Evolutionary conservation across 1,140 invertebrate species (phyloP).

Genomic region (Antheraea mylitta): DNA sequence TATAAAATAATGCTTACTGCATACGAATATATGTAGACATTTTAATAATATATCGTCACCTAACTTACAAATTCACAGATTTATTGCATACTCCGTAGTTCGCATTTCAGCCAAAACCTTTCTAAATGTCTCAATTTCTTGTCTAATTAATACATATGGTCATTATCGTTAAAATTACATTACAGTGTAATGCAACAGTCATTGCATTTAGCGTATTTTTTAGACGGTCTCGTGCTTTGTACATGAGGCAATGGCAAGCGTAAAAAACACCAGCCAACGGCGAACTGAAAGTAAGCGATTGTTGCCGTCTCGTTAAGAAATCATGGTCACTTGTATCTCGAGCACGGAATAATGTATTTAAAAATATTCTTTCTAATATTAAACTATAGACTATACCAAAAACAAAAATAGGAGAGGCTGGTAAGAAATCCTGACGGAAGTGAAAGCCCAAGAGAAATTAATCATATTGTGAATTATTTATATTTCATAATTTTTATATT

Average conservation of each 20-base stretch:
- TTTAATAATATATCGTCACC: too few relatives aligned
- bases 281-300: neutral
- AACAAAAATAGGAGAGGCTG: too few relatives aligned
- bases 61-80: too few relatives aligned
- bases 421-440: too few relatives aligned
- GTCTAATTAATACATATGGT: neutral
- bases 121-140: too few relatives aligned
- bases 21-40: too few relatives aligned
- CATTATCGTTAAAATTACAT: neutral
- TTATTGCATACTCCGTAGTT: too few relatives aligned
- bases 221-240: neutral
- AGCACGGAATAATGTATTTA: neutral
- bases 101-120: too few relatives aligned
- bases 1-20: too few relatives aligned
- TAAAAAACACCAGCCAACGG: neutral
- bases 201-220: neutral
- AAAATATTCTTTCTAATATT: neutral
- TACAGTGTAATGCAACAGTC: neutral
- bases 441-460: too few relatives aligned
- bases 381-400: neutral
- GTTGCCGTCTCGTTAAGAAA: neutral
- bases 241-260: neutral
- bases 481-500: too few relatives aligned
- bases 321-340: neutral
- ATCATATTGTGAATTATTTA: too few relatives aligned